Base-by-base conservation (phyloP, 2,797 vertebrate species). In the Ataeniobius toweri region DNA sequence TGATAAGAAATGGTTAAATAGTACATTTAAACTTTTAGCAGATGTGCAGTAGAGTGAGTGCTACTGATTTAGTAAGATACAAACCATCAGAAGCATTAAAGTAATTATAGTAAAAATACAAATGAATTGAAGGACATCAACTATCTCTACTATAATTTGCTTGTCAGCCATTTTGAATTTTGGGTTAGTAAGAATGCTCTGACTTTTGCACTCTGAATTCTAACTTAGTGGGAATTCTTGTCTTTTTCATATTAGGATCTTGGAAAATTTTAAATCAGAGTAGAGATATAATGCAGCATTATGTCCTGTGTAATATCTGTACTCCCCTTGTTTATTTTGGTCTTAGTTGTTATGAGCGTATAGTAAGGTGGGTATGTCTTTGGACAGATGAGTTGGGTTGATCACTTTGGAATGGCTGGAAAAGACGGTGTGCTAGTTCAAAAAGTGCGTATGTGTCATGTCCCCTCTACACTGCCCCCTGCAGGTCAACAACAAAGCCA, bases 401-500 rank as follows among this genome's bases (percentile, higher is more conserved):
- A 72, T 85, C 69, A 56, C 26, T 73, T 67, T 79, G 80, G 73
- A 83, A 65, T 84, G 65, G 68, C 71, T 16, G 78, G 58, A 73
- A 59, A 55, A 26, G 78, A 46, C 63, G 81, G 63, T 68, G 63
- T 71, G 82, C 67, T 26, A 61, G 80, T 82, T 59, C 83, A 89
- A 84, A 86, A 83, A 79, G 85, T 84, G 80, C 81, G 84, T 87
- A 79, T 87, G 90, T 89, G 83, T 94, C 90, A 94, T 94, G 73
- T 94, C 77, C 94, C 90, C 85, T 95, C 84, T 94, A 91, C 87
- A 93, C 93, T 92, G 87, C 85, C 88, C 88, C 89, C 88, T 95
- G 85, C 94, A 96, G 95, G 95, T 95, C 90, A 96, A 95, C 95
- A 96, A 96, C 94, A 96, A 96, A 95, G 94, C 95, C 94, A 96